These are phyloP conservation scores for Baccha elongata DNA, from an alignment of 2,888 invertebrate genomes.

Conservation along the genomic window DNA sequence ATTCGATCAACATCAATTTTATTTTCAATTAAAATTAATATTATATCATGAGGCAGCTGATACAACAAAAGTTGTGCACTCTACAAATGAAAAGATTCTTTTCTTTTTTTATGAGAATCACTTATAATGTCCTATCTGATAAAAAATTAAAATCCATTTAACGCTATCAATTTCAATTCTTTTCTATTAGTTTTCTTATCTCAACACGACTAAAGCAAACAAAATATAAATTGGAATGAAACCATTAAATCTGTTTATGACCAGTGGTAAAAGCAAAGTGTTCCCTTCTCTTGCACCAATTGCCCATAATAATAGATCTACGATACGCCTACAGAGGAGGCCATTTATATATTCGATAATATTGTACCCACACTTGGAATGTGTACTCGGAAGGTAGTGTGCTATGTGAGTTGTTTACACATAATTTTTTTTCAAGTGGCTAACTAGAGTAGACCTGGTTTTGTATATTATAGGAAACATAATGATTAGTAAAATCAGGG, in stretches of 20 bases:
- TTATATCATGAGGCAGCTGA: background rate
- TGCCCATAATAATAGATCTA: conserved; percentile 48
- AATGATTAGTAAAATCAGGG: background rate
- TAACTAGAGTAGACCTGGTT: background rate
- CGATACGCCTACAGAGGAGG: conserved; percentile 45
- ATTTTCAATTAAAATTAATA: conserved; percentile 11
- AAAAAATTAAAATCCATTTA: conserved; percentile 39
- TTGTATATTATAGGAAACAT: background rate
- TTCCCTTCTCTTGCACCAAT: conserved; percentile 48
- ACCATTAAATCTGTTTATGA: conserved; percentile 59
- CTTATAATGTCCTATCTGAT: conserved; percentile 38
- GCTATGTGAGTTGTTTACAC: background rate
- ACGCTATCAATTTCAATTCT: conserved; percentile 36
- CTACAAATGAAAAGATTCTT: background rate
- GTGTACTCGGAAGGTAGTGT: background rate
- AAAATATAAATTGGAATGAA: conserved; percentile 12
- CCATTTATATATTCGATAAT: conserved; percentile 43
- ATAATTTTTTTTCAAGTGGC: conserved; percentile 14
- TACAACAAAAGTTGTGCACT: conserved; percentile 5
- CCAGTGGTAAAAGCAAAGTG: conserved; percentile 17
- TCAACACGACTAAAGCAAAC: conserved; percentile 20
- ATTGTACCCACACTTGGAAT: conserved; percentile 9
- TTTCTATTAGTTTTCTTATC: conserved; percentile 58
- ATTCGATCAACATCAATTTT: background rate
- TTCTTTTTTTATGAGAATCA: conserved; percentile 28